phyloP scores from a whole-genome alignment of 2,888 invertebrate species.

The Monopis laevigella region DNA sequence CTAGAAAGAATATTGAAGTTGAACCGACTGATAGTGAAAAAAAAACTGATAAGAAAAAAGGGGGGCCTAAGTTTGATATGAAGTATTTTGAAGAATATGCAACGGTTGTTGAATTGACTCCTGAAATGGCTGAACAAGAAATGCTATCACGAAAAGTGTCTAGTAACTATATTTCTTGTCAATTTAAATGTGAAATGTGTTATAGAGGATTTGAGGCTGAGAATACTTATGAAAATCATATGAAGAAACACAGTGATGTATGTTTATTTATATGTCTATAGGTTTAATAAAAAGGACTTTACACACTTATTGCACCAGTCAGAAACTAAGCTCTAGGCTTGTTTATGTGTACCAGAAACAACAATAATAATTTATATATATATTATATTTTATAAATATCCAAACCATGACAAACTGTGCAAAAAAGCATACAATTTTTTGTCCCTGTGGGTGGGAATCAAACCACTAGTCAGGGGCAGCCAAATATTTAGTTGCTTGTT shows the following conservation, averaged over 20 bases:
- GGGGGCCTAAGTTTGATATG: neutral
- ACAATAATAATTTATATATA: too few relatives aligned
- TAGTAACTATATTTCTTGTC: constrained; percentile 28
- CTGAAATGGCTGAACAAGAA: constrained; percentile 29
- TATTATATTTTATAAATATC: too few relatives aligned
- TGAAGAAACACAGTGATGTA: constrained; percentile 30
- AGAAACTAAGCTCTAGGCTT: too few relatives aligned
- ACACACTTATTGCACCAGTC: too few relatives aligned
- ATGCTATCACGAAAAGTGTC: constrained; percentile 29
- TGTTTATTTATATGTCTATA: too few relatives aligned
- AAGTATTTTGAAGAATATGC: constrained; percentile 24
- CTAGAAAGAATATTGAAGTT: neutral
- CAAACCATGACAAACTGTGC: too few relatives aligned
- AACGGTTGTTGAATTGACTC: constrained; percentile 23
- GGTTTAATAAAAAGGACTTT: too few relatives aligned
- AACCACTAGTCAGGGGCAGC: too few relatives aligned
- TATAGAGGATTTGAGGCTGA: constrained; percentile 29
- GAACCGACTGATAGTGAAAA: neutral
- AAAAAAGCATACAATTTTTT: too few relatives aligned
- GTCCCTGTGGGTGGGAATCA: too few relatives aligned
- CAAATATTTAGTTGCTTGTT: too few relatives aligned
- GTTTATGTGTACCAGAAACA: too few relatives aligned
- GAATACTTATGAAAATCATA: constrained; percentile 29
- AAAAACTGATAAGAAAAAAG: neutral
- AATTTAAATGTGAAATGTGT: constrained; percentile 31